These are phyloP conservation scores for Paratilapia polleni DNA, from an alignment of 2,113 vertebrate genomes.

Conservation along the genomic window DNA sequence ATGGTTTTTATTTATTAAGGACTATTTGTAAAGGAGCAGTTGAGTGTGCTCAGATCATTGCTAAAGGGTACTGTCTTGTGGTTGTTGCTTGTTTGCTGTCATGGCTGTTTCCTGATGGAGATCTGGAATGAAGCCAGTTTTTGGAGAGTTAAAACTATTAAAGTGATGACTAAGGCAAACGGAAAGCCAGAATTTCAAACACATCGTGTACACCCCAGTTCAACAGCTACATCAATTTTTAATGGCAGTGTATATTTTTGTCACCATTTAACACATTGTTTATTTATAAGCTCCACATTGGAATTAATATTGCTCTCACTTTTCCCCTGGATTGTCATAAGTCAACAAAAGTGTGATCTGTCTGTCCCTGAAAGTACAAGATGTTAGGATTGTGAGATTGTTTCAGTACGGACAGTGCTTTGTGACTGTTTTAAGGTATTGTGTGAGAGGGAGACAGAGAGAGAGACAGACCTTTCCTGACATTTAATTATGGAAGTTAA, in stretches of 20 bases:
- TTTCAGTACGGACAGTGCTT: not conserved
- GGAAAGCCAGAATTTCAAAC: slow-evolving; percentile 35
- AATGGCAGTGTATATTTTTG: not conserved
- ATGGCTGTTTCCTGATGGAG: slow-evolving; percentile 67
- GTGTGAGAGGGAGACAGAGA: not conserved
- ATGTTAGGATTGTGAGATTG: not conserved
- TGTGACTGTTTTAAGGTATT: not conserved
- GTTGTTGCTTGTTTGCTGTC: slow-evolving; percentile 45
- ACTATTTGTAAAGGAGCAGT: slow-evolving; percentile 8
- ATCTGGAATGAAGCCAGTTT: slow-evolving; percentile 65
- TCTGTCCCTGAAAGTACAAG: not conserved
- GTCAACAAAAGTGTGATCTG: not conserved
- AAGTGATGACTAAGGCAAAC: slow-evolving; percentile 52
- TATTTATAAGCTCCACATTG: not conserved
- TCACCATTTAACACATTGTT: not conserved
- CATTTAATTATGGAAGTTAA: not conserved
- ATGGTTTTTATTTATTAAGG: not conserved
- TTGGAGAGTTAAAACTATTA: slow-evolving; percentile 55
- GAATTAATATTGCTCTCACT: not conserved
- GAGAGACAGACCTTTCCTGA: not conserved
- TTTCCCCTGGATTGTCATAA: not conserved
- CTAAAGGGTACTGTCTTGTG: not conserved
- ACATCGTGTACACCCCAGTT: not conserved
- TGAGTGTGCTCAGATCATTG: slow-evolving; percentile 10
- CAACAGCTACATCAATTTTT: slow-evolving; percentile 13